phyloP scores from a whole-genome alignment of 2,113 vertebrate genomes.

The Ictidomys tridecemlineatus region DNA sequence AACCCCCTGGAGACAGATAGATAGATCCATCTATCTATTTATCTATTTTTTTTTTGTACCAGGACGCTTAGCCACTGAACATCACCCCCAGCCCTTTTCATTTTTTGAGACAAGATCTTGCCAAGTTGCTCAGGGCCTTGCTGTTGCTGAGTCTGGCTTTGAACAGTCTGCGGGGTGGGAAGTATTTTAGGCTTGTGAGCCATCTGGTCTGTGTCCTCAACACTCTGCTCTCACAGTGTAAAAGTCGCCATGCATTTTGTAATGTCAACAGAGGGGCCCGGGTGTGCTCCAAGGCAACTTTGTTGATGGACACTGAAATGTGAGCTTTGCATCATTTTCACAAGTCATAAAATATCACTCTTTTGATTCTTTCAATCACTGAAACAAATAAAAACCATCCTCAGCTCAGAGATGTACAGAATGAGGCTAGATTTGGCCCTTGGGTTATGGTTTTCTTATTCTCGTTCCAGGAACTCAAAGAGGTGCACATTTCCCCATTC shows the following conservation, averaged over 20 bases:
- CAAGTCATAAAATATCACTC: not conserved
- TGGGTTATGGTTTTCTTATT: not conserved
- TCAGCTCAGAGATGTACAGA: not conserved
- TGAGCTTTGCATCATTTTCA: not conserved
- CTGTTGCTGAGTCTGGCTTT: not conserved
- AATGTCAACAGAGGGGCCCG: not conserved
- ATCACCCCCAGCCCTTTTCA: not conserved
- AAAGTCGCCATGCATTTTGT: not conserved
- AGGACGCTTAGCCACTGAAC: not conserved
- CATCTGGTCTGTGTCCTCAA: not conserved
- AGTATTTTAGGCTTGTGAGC: not conserved
- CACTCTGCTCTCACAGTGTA: not conserved
- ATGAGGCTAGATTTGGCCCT: not conserved
- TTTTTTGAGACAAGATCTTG: not conserved
- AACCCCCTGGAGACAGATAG: not conserved
- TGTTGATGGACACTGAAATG: not conserved
- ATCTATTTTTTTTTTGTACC: not conserved
- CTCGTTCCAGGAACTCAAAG: not conserved
- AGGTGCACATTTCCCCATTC: accelerated
- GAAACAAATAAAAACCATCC: not conserved
- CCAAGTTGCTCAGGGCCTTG: not conserved
- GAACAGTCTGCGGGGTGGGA: not conserved
- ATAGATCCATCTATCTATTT: no score
- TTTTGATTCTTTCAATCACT: not conserved
- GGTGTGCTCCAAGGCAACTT: not conserved